These are phyloP conservation scores for Acropora tenuis DNA, from an alignment of 64 coral and sea anemone species.

Conservation along the genomic window DNA sequence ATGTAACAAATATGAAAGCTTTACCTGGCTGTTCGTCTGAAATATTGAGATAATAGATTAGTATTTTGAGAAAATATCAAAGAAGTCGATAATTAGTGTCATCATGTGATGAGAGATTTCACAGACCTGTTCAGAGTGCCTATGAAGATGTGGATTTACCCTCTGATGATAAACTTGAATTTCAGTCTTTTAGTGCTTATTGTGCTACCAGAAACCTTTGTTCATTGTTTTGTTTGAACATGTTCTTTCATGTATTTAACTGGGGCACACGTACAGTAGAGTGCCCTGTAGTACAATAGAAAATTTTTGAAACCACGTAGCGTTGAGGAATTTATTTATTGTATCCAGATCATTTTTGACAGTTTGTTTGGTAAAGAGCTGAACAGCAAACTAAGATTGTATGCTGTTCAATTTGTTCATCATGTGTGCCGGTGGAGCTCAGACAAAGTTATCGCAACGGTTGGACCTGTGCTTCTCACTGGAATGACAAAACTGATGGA, in stretches of 20 bases:
- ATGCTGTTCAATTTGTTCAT: constrained; percentile 89
- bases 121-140: constrained; percentile 46
- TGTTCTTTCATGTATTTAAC: too few species aligned
- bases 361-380: constrained; percentile 81
- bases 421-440: constrained; percentile 94
- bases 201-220: too few species aligned
- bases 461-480: constrained; percentile 82
- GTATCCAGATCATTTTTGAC: constrained; percentile 79
- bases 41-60: too few species aligned
- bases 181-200: too few species aligned
- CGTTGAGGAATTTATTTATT: neutral
- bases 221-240: too few species aligned
- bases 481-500: constrained; percentile 80
- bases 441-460: constrained; percentile 80
- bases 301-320: too few species aligned
- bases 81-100: neutral
- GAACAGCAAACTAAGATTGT: constrained; percentile 68
- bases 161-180: constrained; percentile 2
- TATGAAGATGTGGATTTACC: constrained; percentile 26
- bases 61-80: too few species aligned
- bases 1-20: too few species aligned
- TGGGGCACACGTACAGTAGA: too few species aligned
- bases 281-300: too few species aligned
- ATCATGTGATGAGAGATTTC: constrained; percentile 47
- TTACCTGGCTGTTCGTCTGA: too few species aligned